Evolutionary conservation across 2,113 vertebrate genomes (phyloP), one percentile per base, ranked within the genome.

Genomic region (Lepidothrix coronata): DNA sequence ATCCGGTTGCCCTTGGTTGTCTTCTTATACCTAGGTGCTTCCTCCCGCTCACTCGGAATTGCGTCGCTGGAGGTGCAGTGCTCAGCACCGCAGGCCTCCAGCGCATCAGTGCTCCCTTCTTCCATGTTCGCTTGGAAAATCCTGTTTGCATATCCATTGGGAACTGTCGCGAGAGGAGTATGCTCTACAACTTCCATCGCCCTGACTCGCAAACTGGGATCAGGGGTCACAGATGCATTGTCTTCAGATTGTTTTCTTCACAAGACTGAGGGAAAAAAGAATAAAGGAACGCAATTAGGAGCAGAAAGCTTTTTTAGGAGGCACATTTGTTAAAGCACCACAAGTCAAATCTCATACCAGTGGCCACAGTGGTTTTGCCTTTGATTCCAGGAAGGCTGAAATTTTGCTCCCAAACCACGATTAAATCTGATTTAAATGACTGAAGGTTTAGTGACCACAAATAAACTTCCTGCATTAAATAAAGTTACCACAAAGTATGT

Each of bases 101-200:
- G 79, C 12, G 78, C 89, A 6, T 97, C 97, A 5, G 66, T 33
- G 72, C 97, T 95, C 92, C 96, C 94, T 97, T 98, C 96, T 91
- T 98, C 97, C 98, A 96, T 46, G 97, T 94, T 96, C 81, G 96
- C 97, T 75, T 98, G 98, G 97, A 98, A 99, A 87, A 98, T 96
- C 91, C 97, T 98, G 97, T 97, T 98, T 95, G 98, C 96, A 73
- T 97, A 99, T 94, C 98, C 98, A 98, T 98, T 99, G 78, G 98
- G 98, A 95, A 94, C 16, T 31, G 70, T 31, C 70, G 97, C n/a
- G 22, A 97, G 97, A 94, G 93, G 98, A 55, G 73, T 18, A 23
- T 94, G 92, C 61, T 96, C 98, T 62, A 82, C 48, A 80, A 98
- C 97, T 92, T 99, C 99, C 99, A 99, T 99, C 39, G 93, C 98